Conservation (phyloP, 2,888 invertebrate species). For the Pycnomerus fuliginosus region DNA sequence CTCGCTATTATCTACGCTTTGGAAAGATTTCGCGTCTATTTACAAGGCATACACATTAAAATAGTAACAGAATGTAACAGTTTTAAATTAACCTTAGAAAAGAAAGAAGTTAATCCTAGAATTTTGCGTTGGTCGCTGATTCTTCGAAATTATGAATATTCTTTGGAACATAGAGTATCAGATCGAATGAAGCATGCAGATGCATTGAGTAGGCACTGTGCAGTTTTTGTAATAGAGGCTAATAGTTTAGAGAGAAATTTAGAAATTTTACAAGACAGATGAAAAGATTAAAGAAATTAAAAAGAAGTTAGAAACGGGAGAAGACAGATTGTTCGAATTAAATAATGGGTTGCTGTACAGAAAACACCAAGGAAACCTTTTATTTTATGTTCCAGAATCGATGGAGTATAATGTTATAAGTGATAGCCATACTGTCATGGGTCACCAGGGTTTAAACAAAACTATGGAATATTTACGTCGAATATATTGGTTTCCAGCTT, state of each 20-base stretch:
- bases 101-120: background rate
- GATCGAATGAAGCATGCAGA: slow-evolving; percentile 2
- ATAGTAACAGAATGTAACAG: slow-evolving; percentile 1
- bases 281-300: background rate
- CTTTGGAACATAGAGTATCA: background rate
- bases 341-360: background rate
- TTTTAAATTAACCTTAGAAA: background rate
- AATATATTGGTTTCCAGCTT: too few relatives aligned
- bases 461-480: too few relatives aligned
- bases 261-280: background rate
- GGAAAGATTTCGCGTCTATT: slow-evolving; percentile 1
- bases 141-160: background rate
- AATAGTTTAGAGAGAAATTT: background rate
- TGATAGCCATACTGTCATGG: slow-evolving; percentile 43
- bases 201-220: background rate
- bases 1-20: slow-evolving; percentile 1
- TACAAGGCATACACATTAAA: too few relatives aligned
- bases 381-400: slow-evolving; percentile 44
- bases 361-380: slow-evolving; percentile 26
- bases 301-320: background rate
- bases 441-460: too few relatives aligned
- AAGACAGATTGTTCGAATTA: background rate
- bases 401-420: slow-evolving; percentile 45
- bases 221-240: background rate
- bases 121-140: background rate